Evolutionary conservation across 2,888 invertebrate genomes (phyloP).

Genomic region (Drosophila prostipennis): DNA sequence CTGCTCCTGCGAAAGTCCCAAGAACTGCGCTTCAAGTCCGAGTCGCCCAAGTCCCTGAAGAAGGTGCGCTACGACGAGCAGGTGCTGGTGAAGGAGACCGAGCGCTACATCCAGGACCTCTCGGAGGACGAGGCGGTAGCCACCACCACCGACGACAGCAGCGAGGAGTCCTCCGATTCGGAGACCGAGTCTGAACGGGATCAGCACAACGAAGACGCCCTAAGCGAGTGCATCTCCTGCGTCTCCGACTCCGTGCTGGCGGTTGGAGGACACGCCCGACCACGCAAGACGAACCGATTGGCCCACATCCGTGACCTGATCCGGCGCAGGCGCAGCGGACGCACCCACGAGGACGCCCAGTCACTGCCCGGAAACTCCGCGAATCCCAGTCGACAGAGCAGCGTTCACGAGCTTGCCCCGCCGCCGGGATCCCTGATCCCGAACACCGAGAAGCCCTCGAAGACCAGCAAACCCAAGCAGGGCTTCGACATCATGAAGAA

Average conservation of each 20-base stretch:
- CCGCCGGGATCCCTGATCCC: conserved; percentile 70
- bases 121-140: conserved; percentile 80
- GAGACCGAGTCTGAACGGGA: conserved; percentile 56
- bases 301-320: conserved; percentile 85
- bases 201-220: conserved; percentile 72
- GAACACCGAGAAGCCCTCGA: conserved; percentile 54
- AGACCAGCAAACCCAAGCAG: conserved; percentile 62
- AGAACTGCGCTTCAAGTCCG: conserved; percentile 81
- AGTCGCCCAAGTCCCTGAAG: conserved; percentile 84
- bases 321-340: conserved; percentile 84
- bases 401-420: conserved; percentile 74
- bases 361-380: conserved; percentile 82
- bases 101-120: conserved; percentile 83
- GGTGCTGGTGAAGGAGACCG: conserved; percentile 83
- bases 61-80: conserved; percentile 84
- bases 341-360: conserved; percentile 80
- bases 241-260: conserved; percentile 83
- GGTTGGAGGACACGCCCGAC: conserved; percentile 76
- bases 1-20: conserved; percentile 82
- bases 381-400: conserved; percentile 74
- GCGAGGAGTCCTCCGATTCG: conserved; percentile 56
- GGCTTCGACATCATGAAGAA: conserved; percentile 88
- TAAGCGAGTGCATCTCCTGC: conserved; percentile 83
- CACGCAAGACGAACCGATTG: conserved; percentile 76
- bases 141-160: conserved; percentile 64